Evolutionary conservation across 1,140 invertebrate genomes (phyloP).

Genomic region (Littorina saxatilis): DNA sequence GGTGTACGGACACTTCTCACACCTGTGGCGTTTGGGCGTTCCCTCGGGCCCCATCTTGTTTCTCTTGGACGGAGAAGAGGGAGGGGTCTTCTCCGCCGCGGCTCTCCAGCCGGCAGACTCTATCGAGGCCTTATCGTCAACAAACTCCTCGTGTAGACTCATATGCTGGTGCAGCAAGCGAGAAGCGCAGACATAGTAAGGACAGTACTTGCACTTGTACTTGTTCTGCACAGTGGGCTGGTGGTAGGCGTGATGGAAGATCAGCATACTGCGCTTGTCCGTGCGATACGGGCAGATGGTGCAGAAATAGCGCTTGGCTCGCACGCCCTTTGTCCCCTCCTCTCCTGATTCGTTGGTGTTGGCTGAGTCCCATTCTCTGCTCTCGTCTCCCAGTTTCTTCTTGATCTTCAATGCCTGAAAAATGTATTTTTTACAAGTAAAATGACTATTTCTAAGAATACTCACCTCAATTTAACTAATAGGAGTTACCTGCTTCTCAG

Average conservation of each 20-base stretch:
- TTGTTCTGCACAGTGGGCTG: constrained; percentile 80
- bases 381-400: constrained; percentile 11
- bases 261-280: constrained; percentile 80
- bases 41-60: background rate
- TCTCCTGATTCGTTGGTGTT: too few relatives aligned
- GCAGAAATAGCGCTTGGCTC: constrained; percentile 77
- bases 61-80: constrained; percentile 41
- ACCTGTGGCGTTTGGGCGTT: constrained; percentile 65
- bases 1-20: constrained; percentile 72
- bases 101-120: constrained; percentile 28
- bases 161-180: constrained; percentile 74
- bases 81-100: constrained; percentile 46
- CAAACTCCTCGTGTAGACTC: constrained; percentile 68
- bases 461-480: too few relatives aligned
- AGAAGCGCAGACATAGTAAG: constrained; percentile 83
- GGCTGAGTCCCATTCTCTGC: background rate
- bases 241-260: constrained; percentile 85
- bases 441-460: too few relatives aligned
- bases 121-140: constrained; percentile 24
- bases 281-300: constrained; percentile 86
- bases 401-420: constrained; percentile 15
- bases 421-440: too few relatives aligned
- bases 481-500: too few relatives aligned
- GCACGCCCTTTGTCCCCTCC: background rate
- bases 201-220: constrained; percentile 89